Percentiles rank a stretch among this genome's conserved stretches.
phyloP scores from a whole-genome alignment of 2,888 invertebrate genomes.

The Gerris lacustris region DNA sequence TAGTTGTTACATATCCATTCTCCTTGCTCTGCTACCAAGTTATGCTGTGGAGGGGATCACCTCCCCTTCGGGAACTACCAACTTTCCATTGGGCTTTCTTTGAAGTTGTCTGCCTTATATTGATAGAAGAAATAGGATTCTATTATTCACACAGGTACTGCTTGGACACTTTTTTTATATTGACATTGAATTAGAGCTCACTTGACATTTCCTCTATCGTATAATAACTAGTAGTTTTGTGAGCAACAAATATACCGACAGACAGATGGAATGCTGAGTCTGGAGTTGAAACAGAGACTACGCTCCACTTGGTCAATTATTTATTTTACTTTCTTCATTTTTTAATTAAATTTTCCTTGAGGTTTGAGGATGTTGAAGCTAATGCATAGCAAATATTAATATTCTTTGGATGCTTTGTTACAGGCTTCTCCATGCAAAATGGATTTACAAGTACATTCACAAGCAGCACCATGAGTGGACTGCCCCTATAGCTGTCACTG shows the following conservation, averaged over 20 bases:
- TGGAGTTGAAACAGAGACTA: too few relatives aligned
- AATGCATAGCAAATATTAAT: too few relatives aligned
- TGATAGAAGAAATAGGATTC: conserved; percentile 68
- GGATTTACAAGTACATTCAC: conserved; percentile 67
- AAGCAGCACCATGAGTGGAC: conserved; percentile 83
- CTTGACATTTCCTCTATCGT: too few relatives aligned
- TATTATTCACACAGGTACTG: conserved; percentile 75
- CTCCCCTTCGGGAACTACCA: conserved; percentile 54
- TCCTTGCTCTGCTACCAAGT: conserved; percentile 47
- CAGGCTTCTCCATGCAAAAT: conserved; percentile 59
- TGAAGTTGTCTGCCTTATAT: conserved; percentile 57
- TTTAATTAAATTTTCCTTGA: too few relatives aligned
- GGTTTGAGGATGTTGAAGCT: too few relatives aligned
- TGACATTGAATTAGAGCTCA: too few relatives aligned
- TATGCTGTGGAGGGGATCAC: conserved; percentile 55
- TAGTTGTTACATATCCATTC: conserved; percentile 54
- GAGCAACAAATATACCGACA: background rate
- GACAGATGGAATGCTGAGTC: too few relatives aligned
- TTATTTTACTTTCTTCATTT: too few relatives aligned
- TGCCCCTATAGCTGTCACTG: conserved; percentile 69
- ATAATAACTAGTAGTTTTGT: too few relatives aligned
- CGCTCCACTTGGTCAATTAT: too few relatives aligned
- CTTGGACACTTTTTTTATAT: conserved; percentile 13
- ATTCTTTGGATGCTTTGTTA: too few relatives aligned
- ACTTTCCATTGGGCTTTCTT: conserved; percentile 64